Conservation (phyloP, 2,888 invertebrate species). For the Diadromus collaris region DNA sequence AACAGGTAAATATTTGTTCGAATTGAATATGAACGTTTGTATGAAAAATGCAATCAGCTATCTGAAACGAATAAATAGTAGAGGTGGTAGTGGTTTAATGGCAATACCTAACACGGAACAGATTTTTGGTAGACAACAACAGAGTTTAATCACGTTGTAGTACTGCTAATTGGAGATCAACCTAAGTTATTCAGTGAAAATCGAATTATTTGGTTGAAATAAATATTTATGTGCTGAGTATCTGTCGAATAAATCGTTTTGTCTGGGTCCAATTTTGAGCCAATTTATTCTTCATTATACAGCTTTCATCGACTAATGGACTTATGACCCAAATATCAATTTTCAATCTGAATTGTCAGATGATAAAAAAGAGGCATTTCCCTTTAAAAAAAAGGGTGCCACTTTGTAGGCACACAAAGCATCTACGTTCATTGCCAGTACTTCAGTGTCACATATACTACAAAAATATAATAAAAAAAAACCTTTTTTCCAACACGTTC, state of each 20-base stretch:
- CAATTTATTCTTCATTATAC: neutral
- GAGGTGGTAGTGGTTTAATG: too few relatives aligned
- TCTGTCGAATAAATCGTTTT: neutral
- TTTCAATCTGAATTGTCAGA: neutral
- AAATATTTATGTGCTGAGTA: neutral
- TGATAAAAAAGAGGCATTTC: neutral
- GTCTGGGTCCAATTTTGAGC: neutral
- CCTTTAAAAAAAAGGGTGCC: neutral
- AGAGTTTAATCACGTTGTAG: too few relatives aligned
- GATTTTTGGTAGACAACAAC: too few relatives aligned
- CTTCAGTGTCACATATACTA: conserved; percentile 2
- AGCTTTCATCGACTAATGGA: neutral
- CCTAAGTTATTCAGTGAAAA: too few relatives aligned
- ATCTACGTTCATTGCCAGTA: neutral
- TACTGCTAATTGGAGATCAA: too few relatives aligned
- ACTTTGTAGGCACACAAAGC: neutral
- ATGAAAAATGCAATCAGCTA: neutral
- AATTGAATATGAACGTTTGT: neutral
- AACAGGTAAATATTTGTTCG: neutral
- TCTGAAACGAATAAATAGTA: neutral
- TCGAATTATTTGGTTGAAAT: neutral
- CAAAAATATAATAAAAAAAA: neutral
- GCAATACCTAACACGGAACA: too few relatives aligned
- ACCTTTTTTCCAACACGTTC: conserved; percentile 1
- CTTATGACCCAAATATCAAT: neutral